Conservation (phyloP, 2,888 invertebrate genomes). For the Pterostichus madidus region DNA sequence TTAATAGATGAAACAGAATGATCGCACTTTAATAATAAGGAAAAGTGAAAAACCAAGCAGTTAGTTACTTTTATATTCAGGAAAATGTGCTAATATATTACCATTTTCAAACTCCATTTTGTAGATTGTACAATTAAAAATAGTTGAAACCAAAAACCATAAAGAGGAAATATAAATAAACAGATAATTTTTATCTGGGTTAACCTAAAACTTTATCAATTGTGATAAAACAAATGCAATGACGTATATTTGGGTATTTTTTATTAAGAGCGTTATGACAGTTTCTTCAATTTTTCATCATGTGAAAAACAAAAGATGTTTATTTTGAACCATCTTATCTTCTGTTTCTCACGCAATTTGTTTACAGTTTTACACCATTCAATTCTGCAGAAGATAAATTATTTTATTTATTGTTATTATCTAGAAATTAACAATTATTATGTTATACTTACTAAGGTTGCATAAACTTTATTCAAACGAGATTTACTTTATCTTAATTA, state of each 20-base stretch:
- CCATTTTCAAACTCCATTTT: not conserved
- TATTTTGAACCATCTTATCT: slow-evolving; percentile 1
- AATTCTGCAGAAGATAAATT: not conserved
- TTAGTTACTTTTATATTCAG: not conserved
- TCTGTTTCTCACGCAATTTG: slow-evolving; percentile 26
- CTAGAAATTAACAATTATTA: not conserved
- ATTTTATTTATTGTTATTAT: not conserved
- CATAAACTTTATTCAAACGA: no score
- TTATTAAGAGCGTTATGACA: slow-evolving; percentile 15
- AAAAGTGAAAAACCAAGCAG: no score
- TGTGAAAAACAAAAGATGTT: slow-evolving; percentile 14
- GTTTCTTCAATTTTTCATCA: slow-evolving; percentile 16
- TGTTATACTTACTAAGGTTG: no score
- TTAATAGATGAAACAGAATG: no score
- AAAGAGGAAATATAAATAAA: slow-evolving; percentile 20
- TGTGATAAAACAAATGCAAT: slow-evolving; percentile 9
- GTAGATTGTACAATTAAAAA: not conserved
- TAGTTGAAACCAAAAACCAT: not conserved
- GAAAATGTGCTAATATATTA: no score
- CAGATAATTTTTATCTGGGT: slow-evolving; percentile 20
- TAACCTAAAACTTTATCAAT: slow-evolving; percentile 18
- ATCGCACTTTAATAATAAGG: no score
- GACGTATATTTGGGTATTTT: slow-evolving; percentile 1
- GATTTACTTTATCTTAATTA: no score
- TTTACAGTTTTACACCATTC: slow-evolving; percentile 40